These are phyloP conservation scores for Corythornis vintsioides DNA, from an alignment of 2,113 vertebrate genomes.

Conservation along the genomic window DNA sequence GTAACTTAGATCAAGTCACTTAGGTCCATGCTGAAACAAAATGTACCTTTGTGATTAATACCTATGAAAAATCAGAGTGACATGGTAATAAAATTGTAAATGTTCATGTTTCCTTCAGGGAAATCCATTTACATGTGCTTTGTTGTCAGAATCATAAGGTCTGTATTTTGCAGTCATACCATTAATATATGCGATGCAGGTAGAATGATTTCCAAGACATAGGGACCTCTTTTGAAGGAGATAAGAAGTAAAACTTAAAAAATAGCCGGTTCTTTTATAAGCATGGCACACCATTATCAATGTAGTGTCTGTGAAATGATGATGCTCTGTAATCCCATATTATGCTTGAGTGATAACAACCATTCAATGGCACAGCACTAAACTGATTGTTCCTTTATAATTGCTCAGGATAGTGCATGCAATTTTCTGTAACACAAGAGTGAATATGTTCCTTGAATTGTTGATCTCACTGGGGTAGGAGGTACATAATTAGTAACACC, in stretches of 20 bases:
- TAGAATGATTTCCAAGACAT: conserved; percentile 59
- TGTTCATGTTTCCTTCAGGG: conserved; percentile 55
- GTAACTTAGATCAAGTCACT: conserved; percentile 25
- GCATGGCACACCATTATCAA: background rate
- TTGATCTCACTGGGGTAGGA: background rate
- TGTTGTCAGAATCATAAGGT: conserved; percentile 62
- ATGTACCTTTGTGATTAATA: conserved; percentile 73
- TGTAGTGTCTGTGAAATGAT: background rate
- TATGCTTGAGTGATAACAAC: background rate
- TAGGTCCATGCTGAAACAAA: conserved; percentile 36
- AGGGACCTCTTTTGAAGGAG: background rate
- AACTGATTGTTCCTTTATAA: background rate
- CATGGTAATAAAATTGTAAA: conserved; percentile 69
- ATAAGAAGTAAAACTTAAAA: background rate
- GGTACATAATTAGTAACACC: background rate
- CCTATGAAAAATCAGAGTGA: conserved; percentile 65
- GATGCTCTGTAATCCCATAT: background rate
- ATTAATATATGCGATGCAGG: conserved; percentile 42
- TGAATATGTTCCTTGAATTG: background rate
- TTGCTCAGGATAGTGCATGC: background rate
- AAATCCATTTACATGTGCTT: conserved; percentile 60
- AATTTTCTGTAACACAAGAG: background rate
- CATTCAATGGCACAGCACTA: background rate
- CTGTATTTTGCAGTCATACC: conserved; percentile 15
- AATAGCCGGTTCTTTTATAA: background rate